Evolutionary conservation across 2,113 vertebrate species (phyloP), one percentile per base, ranked within the genome.

Genomic region (Chloroceryle aenea): DNA sequence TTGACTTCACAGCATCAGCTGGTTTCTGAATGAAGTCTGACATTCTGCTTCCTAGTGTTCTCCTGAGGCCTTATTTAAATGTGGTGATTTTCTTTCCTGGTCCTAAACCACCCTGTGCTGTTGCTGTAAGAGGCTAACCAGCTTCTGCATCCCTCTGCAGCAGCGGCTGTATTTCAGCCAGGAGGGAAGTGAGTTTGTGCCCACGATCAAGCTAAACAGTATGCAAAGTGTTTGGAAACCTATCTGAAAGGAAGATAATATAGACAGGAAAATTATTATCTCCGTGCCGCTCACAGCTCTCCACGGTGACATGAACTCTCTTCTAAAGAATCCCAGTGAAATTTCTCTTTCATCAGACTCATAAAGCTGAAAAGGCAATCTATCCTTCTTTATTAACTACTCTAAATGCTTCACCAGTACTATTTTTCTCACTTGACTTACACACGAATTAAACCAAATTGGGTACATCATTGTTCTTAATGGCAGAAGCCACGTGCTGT

Each of bases 301-400:
- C 89, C 69, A 87, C 1, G 34, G 90, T 90, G 92, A 95, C 92
- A 94, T 82, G 90, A 86, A 78, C 58, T 78, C 93, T 53, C 36
- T 81, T 84, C 95, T 84, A 87, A 94, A 91, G 69, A 72, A 89
- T 95, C 93, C 90, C 93, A 90, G 53, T 59, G 93, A 89, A 94
- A 96, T 89, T 94, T 90, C 73, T 75, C 86, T 94, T 95, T 81
- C 91, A 92, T 90, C 87, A 89, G 69, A 89, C 85, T 96, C 96
- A 90, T 93, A 92, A 95, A 92, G 73, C 72, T 75, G 92, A 92
- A 92, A 96, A 95, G 92, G 90, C 92, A 95, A 84, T 94, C 83
- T 95, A 94, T 95, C 79, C 79, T 94, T 94, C 93, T 95, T 95
- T 96, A 96, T 96, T 96, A 96, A 95, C 94, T 73, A 38, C 80